Evolutionary conservation across 2,888 invertebrate genomes (phyloP), one percentile per base, ranked within the genome.

Genomic region (Pachymerium ferrugineum): DNA sequence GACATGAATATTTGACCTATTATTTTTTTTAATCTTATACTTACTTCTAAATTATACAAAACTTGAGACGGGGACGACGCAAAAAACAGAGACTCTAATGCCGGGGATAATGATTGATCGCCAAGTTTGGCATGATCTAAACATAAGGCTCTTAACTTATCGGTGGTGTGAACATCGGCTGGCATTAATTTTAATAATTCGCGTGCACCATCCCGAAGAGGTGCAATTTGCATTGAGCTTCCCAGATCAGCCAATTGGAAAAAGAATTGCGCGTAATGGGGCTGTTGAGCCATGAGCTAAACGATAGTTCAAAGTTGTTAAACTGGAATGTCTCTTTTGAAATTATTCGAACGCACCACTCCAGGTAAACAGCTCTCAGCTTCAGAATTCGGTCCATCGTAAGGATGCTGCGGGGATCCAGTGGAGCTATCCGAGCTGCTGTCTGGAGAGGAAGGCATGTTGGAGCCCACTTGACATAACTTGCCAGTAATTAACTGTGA

Each of bases 351-450:
- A 12, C 5, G 14, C 14, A 94, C 92, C 79, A 96, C 94, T 74
- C 97, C 96, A 12, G 97, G 97, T 78, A 97, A 84, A 77, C 90
- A 89, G 80, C 89, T 90, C 84, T 97, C 97, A 0, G 92, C 92
- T 80, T 94, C 93, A 19, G 88, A 83, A 79, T 90, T 90, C 68
- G 90, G 89, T 76, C 90, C 89, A 81, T 92, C 91, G 78, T 91
- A 92, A 22, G 83, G 81, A 80, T 92, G 88, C 77, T 93, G 94
- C 1, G 95, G 95, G 0, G 95, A 95, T 1, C 94, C 93, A 1
- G 94, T 92, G 74, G 95, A 95, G 78, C 95, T 95, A 82, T 97
- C 97, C 74, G 94, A 94, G 80, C 94, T 94, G 74, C 94, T 94
- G 81, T 97, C 97, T 73, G 93, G 93, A 74, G 92, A 92, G 79